These are phyloP conservation scores for Nycteola revayana DNA, from an alignment of 2,888 invertebrate species.

Conservation along the genomic window DNA sequence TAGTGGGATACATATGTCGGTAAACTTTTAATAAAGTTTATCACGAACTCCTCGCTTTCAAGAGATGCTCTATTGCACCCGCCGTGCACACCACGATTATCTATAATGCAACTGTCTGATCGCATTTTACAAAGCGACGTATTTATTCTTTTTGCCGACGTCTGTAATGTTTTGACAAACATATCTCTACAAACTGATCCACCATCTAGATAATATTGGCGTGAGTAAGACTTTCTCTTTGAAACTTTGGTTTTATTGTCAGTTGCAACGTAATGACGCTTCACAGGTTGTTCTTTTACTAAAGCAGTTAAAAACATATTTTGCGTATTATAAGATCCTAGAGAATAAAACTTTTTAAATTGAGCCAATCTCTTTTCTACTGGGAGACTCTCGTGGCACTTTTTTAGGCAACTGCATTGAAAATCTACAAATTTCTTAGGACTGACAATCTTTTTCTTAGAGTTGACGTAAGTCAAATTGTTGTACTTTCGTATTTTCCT, in stretches of 20 bases:
- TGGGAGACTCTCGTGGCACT: slow-evolving; percentile 8
- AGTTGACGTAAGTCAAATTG: slow-evolving; percentile 1
- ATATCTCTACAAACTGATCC: slow-evolving; percentile 11
- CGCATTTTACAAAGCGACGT: slow-evolving; percentile 13
- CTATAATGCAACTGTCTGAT: slow-evolving; percentile 10
- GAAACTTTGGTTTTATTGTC: slow-evolving; percentile 4
- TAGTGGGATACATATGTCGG: too few species aligned
- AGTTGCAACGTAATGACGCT: slow-evolving; percentile 9
- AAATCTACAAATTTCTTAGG: slow-evolving; percentile 6
- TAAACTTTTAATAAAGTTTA: slow-evolving; percentile 1
- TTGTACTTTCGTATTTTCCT: slow-evolving; percentile 4
- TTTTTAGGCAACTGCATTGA: slow-evolving; percentile 8
- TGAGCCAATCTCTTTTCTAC: slow-evolving; percentile 8
- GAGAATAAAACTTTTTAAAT: slow-evolving; percentile 12
- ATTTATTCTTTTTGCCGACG: slow-evolving; percentile 9
- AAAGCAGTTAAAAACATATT: slow-evolving; percentile 13
- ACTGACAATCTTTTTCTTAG: slow-evolving; percentile 1
- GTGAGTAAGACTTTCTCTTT: slow-evolving; percentile 15
- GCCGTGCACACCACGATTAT: slow-evolving; percentile 2
- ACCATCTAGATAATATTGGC: slow-evolving; percentile 12
- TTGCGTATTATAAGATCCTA: slow-evolving; percentile 12
- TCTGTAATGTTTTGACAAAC: slow-evolving; percentile 15
- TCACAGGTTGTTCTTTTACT: slow-evolving; percentile 6
- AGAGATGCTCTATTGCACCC: slow-evolving; percentile 5
- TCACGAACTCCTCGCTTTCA: slow-evolving; percentile 9